Conservation (phyloP, 2,113 vertebrate genomes). For the Tragelaphus buxtoni region DNA sequence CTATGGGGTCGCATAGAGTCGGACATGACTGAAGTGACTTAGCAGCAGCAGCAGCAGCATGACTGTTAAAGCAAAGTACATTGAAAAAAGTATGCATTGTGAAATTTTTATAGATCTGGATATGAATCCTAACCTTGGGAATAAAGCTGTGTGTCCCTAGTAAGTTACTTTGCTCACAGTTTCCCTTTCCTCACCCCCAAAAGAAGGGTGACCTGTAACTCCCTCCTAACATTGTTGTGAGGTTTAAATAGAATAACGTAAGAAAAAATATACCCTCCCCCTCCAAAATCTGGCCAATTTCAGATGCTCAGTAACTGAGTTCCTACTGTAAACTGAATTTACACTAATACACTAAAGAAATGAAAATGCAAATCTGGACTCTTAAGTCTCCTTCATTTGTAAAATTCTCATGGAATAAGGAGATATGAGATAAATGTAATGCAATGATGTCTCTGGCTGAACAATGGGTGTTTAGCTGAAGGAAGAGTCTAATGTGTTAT, state of each 20-base stretch:
- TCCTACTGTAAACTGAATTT: background rate
- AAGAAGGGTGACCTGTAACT: background rate
- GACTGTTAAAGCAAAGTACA: background rate
- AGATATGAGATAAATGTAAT: background rate
- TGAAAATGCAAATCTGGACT: background rate
- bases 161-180: background rate
- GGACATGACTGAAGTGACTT: too few species aligned
- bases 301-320: background rate
- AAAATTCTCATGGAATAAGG: background rate
- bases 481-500: background rate
- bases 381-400: background rate
- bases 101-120: background rate
- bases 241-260: background rate
- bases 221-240: background rate
- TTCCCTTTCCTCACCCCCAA: background rate
- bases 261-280: background rate
- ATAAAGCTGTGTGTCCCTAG: background rate
- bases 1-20: too few species aligned
- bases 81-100: background rate
- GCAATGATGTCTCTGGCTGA: background rate
- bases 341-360: background rate
- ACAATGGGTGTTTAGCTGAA: background rate
- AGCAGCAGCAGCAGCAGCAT: too few species aligned
- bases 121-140: background rate
- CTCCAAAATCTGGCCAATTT: background rate